Evolutionary conservation across 2,113 vertebrate genomes (phyloP).

Genomic region (Agelaius phoeniceus): DNA sequence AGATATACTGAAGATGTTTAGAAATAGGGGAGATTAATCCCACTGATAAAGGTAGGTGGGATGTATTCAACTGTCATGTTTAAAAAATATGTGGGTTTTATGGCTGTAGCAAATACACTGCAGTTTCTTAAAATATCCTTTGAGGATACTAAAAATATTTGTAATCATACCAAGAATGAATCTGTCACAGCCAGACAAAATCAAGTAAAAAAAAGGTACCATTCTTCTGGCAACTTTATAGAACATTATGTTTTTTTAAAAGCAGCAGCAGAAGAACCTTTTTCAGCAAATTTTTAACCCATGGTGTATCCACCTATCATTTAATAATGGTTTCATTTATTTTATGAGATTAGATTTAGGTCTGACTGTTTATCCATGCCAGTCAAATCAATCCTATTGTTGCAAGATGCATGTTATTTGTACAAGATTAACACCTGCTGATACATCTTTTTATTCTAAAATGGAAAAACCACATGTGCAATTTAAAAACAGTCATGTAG

Average conservation of each 20-base stretch:
- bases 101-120: neutral
- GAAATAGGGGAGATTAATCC: neutral
- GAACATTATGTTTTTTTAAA: neutral
- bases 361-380: neutral
- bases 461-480: neutral
- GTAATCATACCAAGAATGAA: neutral
- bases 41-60: neutral
- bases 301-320: neutral
- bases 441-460: neutral
- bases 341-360: slow-evolving; percentile 1
- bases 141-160: neutral
- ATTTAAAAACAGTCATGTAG: neutral
- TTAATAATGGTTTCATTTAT: neutral
- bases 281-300: slow-evolving; percentile 15
- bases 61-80: neutral
- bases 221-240: neutral
- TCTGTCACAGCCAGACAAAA: neutral
- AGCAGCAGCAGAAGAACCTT: neutral
- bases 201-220: neutral
- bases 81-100: neutral
- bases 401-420: slow-evolving; percentile 10
- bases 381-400: slow-evolving; percentile 40
- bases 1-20: neutral
- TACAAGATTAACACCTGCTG: slow-evolving; percentile 42
- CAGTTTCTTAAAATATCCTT: slow-evolving; percentile 8